A percentile compares a stretch with the other conserved stretches of the same genome.
phyloP scores from a whole-genome alignment of 1,140 invertebrate genomes.

The Lepidurus apus region DNA sequence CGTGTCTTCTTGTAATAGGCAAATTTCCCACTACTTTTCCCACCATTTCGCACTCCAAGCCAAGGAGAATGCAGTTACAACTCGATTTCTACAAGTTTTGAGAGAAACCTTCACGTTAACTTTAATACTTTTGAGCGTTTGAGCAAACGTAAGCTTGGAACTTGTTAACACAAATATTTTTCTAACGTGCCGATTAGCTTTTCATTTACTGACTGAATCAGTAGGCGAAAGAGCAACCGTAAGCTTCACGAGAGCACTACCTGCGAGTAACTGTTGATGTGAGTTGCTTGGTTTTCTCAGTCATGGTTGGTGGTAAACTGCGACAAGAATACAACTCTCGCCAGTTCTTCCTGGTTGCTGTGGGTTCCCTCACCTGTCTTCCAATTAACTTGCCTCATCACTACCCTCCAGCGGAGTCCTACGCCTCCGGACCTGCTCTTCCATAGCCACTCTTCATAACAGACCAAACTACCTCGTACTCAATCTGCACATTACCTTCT shows the following conservation, averaged over 20 bases:
- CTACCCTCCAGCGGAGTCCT: slow-evolving; percentile 6
- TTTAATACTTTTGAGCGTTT: no score
- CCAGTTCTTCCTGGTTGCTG: neutral
- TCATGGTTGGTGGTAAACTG: neutral
- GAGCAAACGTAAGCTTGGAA: no score
- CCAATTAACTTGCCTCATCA: slow-evolving; percentile 17
- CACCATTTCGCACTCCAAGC: no score
- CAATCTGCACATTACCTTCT: neutral
- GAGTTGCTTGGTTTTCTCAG: neutral
- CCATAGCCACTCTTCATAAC: neutral
- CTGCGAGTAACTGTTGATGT: neutral
- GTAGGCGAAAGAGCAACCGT: no score
- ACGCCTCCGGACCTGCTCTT: neutral
- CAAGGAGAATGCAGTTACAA: no score
- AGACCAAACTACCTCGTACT: neutral
- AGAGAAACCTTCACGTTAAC: no score
- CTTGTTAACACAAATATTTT: no score
- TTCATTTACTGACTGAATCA: no score
- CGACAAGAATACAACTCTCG: neutral
- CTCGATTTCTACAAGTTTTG: no score
- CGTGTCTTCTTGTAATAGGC: no score
- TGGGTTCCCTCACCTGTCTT: slow-evolving; percentile 16
- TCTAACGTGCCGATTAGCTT: no score
- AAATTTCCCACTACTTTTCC: no score
- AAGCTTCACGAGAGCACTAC: neutral